Evolutionary conservation across 2,797 vertebrate species (phyloP).

Genomic region (Enteromius treurensis): DNA sequence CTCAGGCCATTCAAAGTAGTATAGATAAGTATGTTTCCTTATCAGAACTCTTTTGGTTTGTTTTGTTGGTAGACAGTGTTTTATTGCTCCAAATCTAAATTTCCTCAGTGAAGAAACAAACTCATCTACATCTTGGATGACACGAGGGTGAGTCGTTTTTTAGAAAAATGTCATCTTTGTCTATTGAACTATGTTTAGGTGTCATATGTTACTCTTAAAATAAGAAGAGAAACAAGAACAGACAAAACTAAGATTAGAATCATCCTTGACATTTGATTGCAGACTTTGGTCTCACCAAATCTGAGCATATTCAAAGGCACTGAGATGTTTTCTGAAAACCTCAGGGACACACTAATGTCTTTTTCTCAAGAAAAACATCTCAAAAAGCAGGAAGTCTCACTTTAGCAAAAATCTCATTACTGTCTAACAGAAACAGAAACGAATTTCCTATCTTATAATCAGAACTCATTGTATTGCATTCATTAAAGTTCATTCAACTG

Average conservation of each 20-base stretch:
- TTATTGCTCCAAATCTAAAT: not conserved
- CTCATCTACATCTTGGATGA: not conserved
- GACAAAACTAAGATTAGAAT: not conserved
- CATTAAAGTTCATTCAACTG: not conserved
- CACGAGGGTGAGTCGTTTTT: not conserved
- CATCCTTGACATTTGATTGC: not conserved
- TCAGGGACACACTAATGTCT: not conserved
- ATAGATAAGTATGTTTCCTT: not conserved
- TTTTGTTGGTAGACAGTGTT: not conserved
- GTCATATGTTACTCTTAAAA: not conserved
- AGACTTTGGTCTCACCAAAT: not conserved
- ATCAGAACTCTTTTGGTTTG: not conserved
- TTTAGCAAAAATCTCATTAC: not conserved
- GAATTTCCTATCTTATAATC: not conserved
- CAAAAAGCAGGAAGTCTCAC: not conserved
- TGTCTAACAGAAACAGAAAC: not conserved
- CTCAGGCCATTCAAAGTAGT: not conserved
- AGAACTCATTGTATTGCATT: not conserved
- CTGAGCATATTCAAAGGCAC: not conserved
- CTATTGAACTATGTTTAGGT: not conserved
- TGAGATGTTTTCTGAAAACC: not conserved
- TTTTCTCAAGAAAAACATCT: constrained; percentile 1
- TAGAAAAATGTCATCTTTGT: not conserved
- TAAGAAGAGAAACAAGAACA: not conserved
- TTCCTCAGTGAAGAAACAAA: not conserved